These are phyloP conservation scores for Catocala sponsa DNA, from an alignment of 2,888 invertebrate species.

Conservation along the genomic window DNA sequence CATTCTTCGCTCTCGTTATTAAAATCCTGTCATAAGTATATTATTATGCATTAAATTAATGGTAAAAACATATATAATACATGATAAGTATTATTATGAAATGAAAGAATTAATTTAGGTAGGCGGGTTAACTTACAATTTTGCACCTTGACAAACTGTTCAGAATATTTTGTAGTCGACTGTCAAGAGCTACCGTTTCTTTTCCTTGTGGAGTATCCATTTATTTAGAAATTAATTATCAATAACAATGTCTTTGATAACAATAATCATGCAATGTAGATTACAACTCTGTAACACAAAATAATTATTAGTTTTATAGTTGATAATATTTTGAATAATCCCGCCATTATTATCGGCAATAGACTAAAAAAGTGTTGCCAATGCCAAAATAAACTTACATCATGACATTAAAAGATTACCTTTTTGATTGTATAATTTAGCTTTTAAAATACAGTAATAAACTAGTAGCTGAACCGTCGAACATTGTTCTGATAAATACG, in stretches of 20 bases:
- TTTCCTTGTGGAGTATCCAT: slow-evolving; percentile 56
- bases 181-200: slow-evolving; percentile 46
- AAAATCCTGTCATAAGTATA: slow-evolving; percentile 60
- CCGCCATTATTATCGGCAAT: slow-evolving; percentile 2
- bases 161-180: slow-evolving; percentile 70
- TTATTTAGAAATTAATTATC: neutral
- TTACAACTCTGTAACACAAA: neutral
- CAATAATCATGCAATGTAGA: neutral
- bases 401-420: too few species aligned
- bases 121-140: slow-evolving; percentile 63
- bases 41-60: neutral
- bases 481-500: too few species aligned
- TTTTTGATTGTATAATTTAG: too few species aligned
- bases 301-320: neutral
- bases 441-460: too few species aligned
- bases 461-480: too few species aligned
- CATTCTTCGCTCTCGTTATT: slow-evolving; percentile 72
- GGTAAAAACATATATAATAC: too few species aligned
- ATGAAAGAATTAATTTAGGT: too few species aligned
- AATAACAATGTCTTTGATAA: too few species aligned
- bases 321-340: slow-evolving; percentile 5
- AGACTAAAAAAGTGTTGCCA: neutral
- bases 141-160: slow-evolving; percentile 73
- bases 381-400: too few species aligned
- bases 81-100: too few species aligned